Base-by-base conservation (phyloP, 2,113 vertebrate species). In the Otis tarda region DNA sequence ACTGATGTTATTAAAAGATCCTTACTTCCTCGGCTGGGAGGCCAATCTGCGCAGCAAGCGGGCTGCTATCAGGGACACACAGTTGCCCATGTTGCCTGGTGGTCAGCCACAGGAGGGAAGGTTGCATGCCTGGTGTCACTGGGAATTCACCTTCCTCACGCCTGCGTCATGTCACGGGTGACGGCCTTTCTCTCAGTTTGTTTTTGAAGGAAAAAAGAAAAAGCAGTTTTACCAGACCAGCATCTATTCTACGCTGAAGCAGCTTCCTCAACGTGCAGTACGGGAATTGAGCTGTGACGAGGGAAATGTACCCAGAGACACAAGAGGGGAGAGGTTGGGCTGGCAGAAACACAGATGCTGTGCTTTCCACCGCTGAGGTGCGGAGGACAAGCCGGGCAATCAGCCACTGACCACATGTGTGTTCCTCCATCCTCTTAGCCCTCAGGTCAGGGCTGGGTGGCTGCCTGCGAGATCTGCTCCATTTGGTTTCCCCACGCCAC, bases 281-380 rank as follows among this genome's bases (percentile, higher is more conserved):
- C 77, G 73, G 81, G 81, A 77, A 43, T 1, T 2, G 69, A 74
- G 63, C 28, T 0, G 3, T 8, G 67, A 35, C 9, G 18, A 55
- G 33, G 55, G 55, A 83, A 53, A n/a, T 0, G 8, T 4, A 45
- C 10, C 12, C 2, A 0, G 57, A 14, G 57, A 12, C 0, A 0
- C 12, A 5, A 14, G 23, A 1, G 45, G 45, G 57, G 22, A 68
- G 8, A 28, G n/a, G 25, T 24, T 16, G 8, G 65, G 68, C 8
- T 24, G 41, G 43, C 83, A 70, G 65, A 23, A 30, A 12, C 5
- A 8, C 12, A 0, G 25, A 8, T 28, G 3, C 10, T 57, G 37
- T 6, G 47, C 21, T 31, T 39, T 12, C 21, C 31, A 12, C 2
- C 0, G 1, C 37, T 6, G 33, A 17, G 63, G 56, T 17, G 56